Base-by-base conservation (phyloP, 2,113 vertebrate species). In the Petrocephalus zakoni region DNA sequence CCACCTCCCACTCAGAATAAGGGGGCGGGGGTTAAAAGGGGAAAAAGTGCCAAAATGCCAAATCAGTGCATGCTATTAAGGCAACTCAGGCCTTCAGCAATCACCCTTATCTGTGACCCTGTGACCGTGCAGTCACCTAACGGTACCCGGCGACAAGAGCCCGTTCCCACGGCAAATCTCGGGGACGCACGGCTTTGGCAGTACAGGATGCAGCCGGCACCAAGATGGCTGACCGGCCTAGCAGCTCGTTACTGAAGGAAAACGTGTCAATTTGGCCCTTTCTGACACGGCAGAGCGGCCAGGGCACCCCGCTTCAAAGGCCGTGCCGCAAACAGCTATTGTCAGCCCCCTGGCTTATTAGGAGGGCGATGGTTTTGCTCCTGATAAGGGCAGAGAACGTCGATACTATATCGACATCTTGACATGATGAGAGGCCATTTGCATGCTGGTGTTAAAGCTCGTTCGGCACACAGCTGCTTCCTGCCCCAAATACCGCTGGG, bases 1-100 rank as follows among this genome's bases (percentile, higher is more conserved):
- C 93, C 91, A 61, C 88, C 81, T 92, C 92, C 92, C 89, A 37
- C 92, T 93, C 91, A 58, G 88, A 91, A 92, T 92, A 91, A 91
- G 88, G 93, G 92, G 93, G 94, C 92, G 94, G 93, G 17, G 72
- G 72, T 78, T 19, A 17, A 37, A 78, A 78, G 42, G 15, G 72
- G 5, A 75, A 75, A 37, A 34, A 75, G 29, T 17, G 15, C 17
- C 4, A 37, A 11, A 75, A 11, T 37, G 15, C 17, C 4, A 78
- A 78, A 78, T 19, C 34, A 29, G n/a, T 25, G 61, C 13, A n/a
- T 37, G 68, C 68, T 75, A n/a, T 19, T 19, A 75, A 7, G 72
- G 0, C 29, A n/a, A 11, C 13, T 29, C 11, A 10, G 64, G 25
- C 25, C 25, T 2, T 75, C 29, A 13, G 68, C 11, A 0, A 75